phyloP scores from a whole-genome alignment of 2,797 vertebrate species.

The Sebastes itinus region DNA sequence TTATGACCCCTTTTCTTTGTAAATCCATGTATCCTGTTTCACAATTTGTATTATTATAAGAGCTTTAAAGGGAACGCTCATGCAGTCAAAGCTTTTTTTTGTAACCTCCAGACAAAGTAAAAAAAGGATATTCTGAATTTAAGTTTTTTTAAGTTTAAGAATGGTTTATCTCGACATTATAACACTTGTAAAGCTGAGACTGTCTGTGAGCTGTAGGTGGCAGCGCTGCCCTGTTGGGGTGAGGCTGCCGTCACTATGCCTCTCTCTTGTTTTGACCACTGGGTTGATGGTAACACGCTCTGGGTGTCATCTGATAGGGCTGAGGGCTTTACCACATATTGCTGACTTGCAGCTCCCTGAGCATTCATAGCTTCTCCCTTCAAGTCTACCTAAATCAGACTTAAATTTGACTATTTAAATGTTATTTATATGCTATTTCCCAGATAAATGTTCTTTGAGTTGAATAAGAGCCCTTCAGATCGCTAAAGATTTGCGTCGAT shows the following conservation, averaged over 20 bases:
- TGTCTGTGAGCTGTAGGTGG: conserved; percentile 57
- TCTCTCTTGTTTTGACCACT: conserved; percentile 44
- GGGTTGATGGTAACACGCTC: conserved; percentile 39
- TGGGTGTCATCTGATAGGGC: conserved; percentile 39
- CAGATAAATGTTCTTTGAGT: background rate
- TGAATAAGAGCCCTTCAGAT: background rate
- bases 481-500: conserved; percentile 16
- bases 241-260: background rate
- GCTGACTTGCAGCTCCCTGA: conserved; percentile 31
- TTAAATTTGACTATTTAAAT: background rate
- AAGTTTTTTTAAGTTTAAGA: background rate
- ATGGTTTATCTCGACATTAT: background rate
- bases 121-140: background rate
- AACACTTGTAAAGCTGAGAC: background rate
- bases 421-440: background rate
- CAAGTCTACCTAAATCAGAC: conserved; percentile 1
- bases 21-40: background rate
- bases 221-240: conserved; percentile 33
- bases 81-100: background rate
- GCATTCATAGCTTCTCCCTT: conserved; percentile 18
- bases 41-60: background rate
- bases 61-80: background rate
- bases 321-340: conserved; percentile 33
- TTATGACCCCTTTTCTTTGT: background rate
- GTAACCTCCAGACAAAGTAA: background rate